Evolutionary conservation across 1,140 invertebrate species (phyloP).

Genomic region (Hyphantria cunea): DNA sequence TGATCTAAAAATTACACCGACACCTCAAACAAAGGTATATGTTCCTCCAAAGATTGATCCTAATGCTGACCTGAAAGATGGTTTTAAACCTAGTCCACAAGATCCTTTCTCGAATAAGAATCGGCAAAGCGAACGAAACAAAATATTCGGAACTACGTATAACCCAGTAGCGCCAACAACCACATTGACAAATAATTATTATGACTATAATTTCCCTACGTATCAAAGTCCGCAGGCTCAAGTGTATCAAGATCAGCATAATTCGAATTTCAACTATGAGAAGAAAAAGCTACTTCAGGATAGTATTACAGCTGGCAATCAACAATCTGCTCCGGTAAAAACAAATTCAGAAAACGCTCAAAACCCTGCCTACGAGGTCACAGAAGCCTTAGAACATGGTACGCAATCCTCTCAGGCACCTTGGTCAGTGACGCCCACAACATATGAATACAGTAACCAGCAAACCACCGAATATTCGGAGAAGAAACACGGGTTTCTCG

Average conservation of each 20-base stretch:
- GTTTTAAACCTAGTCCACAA: constrained; percentile 75
- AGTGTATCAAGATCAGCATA: constrained; percentile 54
- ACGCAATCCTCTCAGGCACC: constrained; percentile 51
- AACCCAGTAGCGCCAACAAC: constrained; percentile 64
- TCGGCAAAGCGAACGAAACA: constrained; percentile 53
- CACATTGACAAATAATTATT: constrained; percentile 50
- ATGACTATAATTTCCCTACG: constrained; percentile 41
- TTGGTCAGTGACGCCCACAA: constrained; percentile 54
- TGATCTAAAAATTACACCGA: constrained; percentile 56
- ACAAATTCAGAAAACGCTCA: constrained; percentile 43
- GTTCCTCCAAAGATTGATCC: constrained; percentile 65
- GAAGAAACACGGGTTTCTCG: constrained; percentile 46
- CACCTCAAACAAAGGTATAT: constrained; percentile 57
- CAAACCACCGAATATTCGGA: constrained; percentile 53
- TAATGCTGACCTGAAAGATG: constrained; percentile 55
- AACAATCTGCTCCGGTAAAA: constrained; percentile 55
- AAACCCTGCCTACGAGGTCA: constrained; percentile 72
- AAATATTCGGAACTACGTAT: constrained; percentile 65
- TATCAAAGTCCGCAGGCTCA: constrained; percentile 45
- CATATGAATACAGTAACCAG: constrained; percentile 48
- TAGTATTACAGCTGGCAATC: constrained; percentile 56
- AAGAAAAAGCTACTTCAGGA: constrained; percentile 63
- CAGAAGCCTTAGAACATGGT: constrained; percentile 64
- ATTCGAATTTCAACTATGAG: constrained; percentile 49
- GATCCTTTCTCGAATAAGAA: constrained; percentile 70